These are phyloP conservation scores for Drosophila rufa DNA, from an alignment of 1,140 invertebrate genomes.

Conservation along the genomic window DNA sequence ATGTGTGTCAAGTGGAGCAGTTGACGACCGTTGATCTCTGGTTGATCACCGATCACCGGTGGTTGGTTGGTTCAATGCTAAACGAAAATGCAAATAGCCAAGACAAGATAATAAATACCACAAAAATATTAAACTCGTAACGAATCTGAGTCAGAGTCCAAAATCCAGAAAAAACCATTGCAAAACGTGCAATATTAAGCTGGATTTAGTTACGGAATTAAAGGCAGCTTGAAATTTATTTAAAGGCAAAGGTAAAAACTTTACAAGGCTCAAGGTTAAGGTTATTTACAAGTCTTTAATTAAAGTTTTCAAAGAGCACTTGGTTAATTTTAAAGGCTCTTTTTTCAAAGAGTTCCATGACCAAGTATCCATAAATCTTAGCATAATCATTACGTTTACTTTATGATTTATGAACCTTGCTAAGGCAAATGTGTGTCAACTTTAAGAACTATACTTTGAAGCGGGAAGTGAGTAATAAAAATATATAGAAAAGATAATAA, in stretches of 20 bases:
- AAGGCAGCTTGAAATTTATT: background rate
- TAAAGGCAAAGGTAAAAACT: background rate
- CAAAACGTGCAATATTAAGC: background rate
- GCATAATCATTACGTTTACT: too few relatives aligned
- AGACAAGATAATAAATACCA: slow-evolving; percentile 8
- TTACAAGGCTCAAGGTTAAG: background rate
- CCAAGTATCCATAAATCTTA: background rate
- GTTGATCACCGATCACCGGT: background rate
- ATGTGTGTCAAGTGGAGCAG: slow-evolving; percentile 51
- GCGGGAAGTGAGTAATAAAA: slow-evolving; percentile 8
- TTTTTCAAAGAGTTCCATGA: background rate
- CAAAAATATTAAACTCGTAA: background rate
- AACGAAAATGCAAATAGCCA: slow-evolving; percentile 47
- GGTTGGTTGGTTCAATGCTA: slow-evolving; percentile 45
- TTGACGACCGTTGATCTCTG: slow-evolving; percentile 29
- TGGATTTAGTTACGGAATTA: slow-evolving; percentile 22
- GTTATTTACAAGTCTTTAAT: background rate
- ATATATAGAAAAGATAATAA: background rate
- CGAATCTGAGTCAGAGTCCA: slow-evolving; percentile 26
- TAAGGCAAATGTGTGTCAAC: background rate
- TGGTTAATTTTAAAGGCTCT: background rate
- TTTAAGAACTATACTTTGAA: background rate
- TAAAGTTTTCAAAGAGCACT: background rate
- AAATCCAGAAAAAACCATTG: slow-evolving; percentile 11
- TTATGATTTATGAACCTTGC: background rate